Percentiles rank a stretch among this genome's conserved stretches.
phyloP scores from a whole-genome alignment of 2,797 vertebrate genomes.

The Acanthis flammea region DNA sequence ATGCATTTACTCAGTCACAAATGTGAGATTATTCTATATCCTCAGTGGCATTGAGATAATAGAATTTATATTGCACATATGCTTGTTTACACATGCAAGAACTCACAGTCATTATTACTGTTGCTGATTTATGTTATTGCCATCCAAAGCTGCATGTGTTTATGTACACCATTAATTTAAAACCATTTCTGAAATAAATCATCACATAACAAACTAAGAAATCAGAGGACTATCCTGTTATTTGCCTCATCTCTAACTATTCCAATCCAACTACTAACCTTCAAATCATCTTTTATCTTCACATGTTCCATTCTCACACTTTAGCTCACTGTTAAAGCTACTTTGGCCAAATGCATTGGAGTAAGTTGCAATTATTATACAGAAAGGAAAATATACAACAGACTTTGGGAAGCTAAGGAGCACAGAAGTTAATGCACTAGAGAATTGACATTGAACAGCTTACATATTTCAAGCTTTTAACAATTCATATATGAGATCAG shows the following conservation, averaged over 20 bases:
- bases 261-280: background rate
- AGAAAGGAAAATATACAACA: background rate
- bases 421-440: background rate
- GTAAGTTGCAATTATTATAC: background rate
- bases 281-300: background rate
- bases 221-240: background rate
- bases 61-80: slow-evolving; percentile 51
- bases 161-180: background rate
- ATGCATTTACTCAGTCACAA: background rate
- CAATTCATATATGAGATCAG: background rate
- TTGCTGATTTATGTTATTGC: slow-evolving; percentile 9
- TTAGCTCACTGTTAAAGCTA: background rate
- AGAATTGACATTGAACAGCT: background rate
- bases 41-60: slow-evolving; percentile 30
- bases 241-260: background rate
- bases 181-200: slow-evolving; percentile 32
- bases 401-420: background rate
- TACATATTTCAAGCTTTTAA: background rate
- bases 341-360: background rate
- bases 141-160: background rate
- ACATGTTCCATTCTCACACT: background rate
- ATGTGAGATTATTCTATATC: slow-evolving; percentile 29
- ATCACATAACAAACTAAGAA: background rate
- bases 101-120: slow-evolving; percentile 4
- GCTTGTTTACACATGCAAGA: slow-evolving; percentile 36